Evolutionary conservation across 2,888 invertebrate genomes (phyloP).

Genomic region (Cryptocephalus moraei): DNA sequence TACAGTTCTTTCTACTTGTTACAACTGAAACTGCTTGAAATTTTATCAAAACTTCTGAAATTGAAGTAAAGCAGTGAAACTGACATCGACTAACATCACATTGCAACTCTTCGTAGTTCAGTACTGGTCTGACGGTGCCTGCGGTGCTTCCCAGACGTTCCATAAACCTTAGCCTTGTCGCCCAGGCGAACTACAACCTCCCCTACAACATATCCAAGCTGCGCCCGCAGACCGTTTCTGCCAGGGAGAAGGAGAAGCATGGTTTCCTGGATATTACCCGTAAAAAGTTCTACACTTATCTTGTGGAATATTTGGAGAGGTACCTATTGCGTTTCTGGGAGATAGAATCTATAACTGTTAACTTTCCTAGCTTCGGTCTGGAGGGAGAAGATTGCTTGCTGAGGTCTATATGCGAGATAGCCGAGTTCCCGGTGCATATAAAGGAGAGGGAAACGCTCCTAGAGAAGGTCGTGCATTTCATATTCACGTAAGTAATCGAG

Average conservation of each 20-base stretch:
- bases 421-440: conserved; percentile 29
- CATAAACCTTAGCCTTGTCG: conserved; percentile 26
- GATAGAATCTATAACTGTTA: background rate
- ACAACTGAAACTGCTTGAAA: too few relatives aligned
- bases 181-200: conserved; percentile 27
- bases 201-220: conserved; percentile 26
- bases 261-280: conserved; percentile 23
- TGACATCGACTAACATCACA: background rate
- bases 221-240: conserved; percentile 19
- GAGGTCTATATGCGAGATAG: conserved; percentile 29
- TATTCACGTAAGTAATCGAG: conserved; percentile 29
- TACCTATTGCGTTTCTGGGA: conserved; percentile 8
- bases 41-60: background rate
- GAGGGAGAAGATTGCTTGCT: conserved; percentile 28
- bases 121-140: conserved; percentile 28
- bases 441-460: conserved; percentile 32
- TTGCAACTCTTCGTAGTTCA: conserved; percentile 19
- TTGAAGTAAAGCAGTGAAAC: background rate
- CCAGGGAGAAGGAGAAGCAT: conserved; percentile 14
- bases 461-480: conserved; percentile 34
- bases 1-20: too few relatives aligned
- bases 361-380: conserved; percentile 25
- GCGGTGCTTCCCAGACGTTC: conserved; percentile 26
- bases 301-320: conserved; percentile 24
- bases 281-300: conserved; percentile 26